Conservation (phyloP, 1,140 invertebrate genomes). For the Gerris buenoi region DNA sequence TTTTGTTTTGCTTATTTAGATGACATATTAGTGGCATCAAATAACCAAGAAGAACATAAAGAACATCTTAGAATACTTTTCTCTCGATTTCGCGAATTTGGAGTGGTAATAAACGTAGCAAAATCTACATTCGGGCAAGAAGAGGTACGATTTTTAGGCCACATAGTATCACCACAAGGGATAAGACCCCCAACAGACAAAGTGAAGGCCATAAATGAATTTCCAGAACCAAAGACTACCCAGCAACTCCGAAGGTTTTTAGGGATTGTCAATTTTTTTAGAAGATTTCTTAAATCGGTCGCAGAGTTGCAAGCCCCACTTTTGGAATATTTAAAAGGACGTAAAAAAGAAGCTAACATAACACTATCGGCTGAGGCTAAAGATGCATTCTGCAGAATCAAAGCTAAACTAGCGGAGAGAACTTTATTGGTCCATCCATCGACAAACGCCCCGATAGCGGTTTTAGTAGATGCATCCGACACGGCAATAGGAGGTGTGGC, state of each 20-base stretch:
- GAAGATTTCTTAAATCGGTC: conserved; percentile 18
- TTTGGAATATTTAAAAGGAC: conserved; percentile 8
- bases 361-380: conserved; percentile 14
- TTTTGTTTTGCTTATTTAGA: conserved; percentile 34
- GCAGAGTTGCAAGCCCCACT: conserved; percentile 15
- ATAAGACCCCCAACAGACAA: conserved; percentile 18
- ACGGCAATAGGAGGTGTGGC: not conserved
- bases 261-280: conserved; percentile 26
- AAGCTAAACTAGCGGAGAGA: conserved; percentile 2
- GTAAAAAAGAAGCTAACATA: conserved; percentile 11
- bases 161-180: conserved; percentile 21
- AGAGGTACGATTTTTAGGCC: conserved; percentile 24
- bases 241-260: conserved; percentile 22
- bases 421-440: not conserved
- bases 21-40: conserved; percentile 35
- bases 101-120: conserved; percentile 8
- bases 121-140: conserved; percentile 21
- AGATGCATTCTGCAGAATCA: conserved; percentile 17
- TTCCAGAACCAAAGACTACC: conserved; percentile 19
- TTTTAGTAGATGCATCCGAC: not conserved
- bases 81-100: not conserved
- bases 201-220: conserved; percentile 21
- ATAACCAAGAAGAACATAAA: conserved; percentile 21
- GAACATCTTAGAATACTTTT: conserved; percentile 9
- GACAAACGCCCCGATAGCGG: not conserved